Percentiles rank a stretch among this genome's conserved stretches.
phyloP scores from a whole-genome alignment of 2,888 invertebrate species.

The Kuschelorhynchus macadamiae region DNA sequence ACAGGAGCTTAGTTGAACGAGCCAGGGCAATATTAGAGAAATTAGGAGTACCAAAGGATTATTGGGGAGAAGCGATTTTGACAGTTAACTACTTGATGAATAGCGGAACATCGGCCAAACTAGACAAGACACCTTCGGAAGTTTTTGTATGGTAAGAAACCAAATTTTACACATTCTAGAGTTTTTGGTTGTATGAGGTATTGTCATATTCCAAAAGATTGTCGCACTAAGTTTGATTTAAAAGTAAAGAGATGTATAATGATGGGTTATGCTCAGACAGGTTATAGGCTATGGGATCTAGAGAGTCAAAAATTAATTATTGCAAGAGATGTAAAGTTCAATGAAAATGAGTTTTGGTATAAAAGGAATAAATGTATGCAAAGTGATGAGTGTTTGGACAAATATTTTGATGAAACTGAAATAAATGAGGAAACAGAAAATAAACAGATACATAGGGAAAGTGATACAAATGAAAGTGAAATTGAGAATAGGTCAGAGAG shows the following conservation, averaged over 20 bases:
- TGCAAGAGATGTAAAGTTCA: slow-evolving; percentile 29
- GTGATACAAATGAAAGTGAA: not conserved
- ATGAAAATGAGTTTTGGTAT: slow-evolving; percentile 31
- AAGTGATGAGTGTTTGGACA: too few species aligned
- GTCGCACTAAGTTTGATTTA: too few species aligned
- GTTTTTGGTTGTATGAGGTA: too few species aligned
- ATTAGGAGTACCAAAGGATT: slow-evolving; percentile 18
- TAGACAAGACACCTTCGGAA: slow-evolving; percentile 12
- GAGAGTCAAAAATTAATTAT: too few species aligned
- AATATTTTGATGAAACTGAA: too few species aligned
- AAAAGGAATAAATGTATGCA: slow-evolving; percentile 25
- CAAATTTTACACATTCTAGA: not conserved
- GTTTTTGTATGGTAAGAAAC: slow-evolving; percentile 20
- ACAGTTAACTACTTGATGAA: slow-evolving; percentile 1
- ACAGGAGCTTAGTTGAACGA: not conserved
- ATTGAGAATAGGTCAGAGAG: slow-evolving; percentile 7
- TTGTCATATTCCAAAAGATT: too few species aligned
- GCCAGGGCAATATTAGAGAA: not conserved
- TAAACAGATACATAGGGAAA: not conserved
- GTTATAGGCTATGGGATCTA: too few species aligned
- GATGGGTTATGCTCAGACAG: too few species aligned
- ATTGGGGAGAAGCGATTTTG: slow-evolving; percentile 6
- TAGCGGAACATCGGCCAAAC: not conserved
- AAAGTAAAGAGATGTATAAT: too few species aligned
- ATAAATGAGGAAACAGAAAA: slow-evolving; percentile 1